Conservation (phyloP, 2,888 invertebrate species). For the Griposia aprilina region DNA sequence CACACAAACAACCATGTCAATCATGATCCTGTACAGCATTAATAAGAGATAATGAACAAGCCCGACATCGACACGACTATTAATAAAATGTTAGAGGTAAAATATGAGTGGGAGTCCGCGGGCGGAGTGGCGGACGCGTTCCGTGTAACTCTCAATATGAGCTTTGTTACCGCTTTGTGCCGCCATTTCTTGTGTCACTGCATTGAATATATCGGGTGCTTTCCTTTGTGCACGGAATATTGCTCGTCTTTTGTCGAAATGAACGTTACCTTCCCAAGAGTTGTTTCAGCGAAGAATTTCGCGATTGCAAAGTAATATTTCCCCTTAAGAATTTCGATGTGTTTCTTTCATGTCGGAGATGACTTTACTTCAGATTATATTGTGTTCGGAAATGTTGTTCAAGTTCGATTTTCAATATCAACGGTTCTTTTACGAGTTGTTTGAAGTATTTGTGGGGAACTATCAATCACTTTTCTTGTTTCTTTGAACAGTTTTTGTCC, state of each 20-base stretch:
- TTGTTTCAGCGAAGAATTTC: conserved; percentile 89
- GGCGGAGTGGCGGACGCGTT: conserved; percentile 48
- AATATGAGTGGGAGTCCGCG: conserved; percentile 56
- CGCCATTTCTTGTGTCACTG: conserved; percentile 90
- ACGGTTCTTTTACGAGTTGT: conserved; percentile 70
- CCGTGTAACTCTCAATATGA: conserved; percentile 88
- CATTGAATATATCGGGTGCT: conserved; percentile 90
- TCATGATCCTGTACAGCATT: conserved; percentile 5
- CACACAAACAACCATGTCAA: conserved; percentile 4
- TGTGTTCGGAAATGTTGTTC: conserved; percentile 82
- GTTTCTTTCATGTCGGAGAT: conserved; percentile 89
- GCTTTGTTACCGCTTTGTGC: conserved; percentile 89
- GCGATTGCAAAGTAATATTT: conserved; percentile 91
- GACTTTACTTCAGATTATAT: conserved; percentile 88
- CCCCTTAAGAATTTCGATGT: conserved; percentile 90
- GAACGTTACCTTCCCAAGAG: conserved; percentile 89
- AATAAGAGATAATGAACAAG: conserved; percentile 52
- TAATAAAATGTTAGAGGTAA: conserved; percentile 60
- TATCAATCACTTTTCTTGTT: conserved; percentile 69
- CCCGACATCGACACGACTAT: conserved; percentile 44
- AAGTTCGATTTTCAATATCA: conserved; percentile 81
- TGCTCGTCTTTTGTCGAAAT: conserved; percentile 90
- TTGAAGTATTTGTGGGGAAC: conserved; percentile 63
- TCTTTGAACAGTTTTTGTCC: conserved; percentile 31
- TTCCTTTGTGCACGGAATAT: conserved; percentile 90